phyloP scores from a whole-genome alignment of 2,888 invertebrate genomes.

The Minunthozetes semirufus region DNA sequence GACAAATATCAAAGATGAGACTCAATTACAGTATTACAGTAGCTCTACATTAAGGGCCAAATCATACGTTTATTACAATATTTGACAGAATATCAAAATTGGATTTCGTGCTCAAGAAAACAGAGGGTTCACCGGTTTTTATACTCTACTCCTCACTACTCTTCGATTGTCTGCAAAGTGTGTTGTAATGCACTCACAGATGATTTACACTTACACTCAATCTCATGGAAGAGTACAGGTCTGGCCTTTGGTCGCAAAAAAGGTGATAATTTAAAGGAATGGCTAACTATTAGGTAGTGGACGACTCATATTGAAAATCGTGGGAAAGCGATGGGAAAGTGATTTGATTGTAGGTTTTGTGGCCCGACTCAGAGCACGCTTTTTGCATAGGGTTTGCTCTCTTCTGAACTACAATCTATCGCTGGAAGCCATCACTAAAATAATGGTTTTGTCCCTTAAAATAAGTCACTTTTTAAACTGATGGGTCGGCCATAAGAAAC shows the following conservation, averaged over 20 bases:
- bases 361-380: constrained; percentile 25
- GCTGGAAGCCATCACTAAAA: constrained; percentile 17
- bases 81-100: constrained; percentile 28
- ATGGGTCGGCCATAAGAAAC: constrained; percentile 13
- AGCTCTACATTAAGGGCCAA: background rate
- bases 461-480: constrained; percentile 24
- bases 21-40: constrained; percentile 22
- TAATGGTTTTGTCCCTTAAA: constrained; percentile 26
- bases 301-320: constrained; percentile 26
- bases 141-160: background rate
- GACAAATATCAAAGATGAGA: constrained; percentile 30
- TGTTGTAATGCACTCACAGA: constrained; percentile 12
- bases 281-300: constrained; percentile 29
- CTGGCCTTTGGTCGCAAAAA: constrained; percentile 25
- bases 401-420: background rate
- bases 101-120: constrained; percentile 11
- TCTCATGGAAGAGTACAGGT: background rate
- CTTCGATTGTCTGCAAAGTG: background rate
- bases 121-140: background rate
- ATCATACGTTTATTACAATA: constrained; percentile 14
- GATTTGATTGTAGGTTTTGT: constrained; percentile 27
- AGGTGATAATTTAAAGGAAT: constrained; percentile 30
- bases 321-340: constrained; percentile 18
- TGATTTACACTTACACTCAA: constrained; percentile 16
- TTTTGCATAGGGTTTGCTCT: background rate